Percentiles rank a stretch among this genome's conserved stretches.
phyloP scores from a whole-genome alignment of 92 coral and sea anemone genomes.

The Epizoanthus stellaris region DNA sequence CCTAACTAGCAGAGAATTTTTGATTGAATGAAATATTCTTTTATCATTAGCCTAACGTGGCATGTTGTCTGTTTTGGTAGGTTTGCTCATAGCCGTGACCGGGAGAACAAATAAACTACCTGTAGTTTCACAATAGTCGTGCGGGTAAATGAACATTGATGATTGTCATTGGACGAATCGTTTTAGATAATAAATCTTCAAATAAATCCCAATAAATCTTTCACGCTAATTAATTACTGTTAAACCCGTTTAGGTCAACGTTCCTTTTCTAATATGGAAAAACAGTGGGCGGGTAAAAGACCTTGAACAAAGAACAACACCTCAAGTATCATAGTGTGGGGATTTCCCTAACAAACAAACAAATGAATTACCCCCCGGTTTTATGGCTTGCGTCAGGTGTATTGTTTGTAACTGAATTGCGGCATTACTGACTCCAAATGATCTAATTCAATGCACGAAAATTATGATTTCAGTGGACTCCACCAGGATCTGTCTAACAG shows the following conservation, averaged over 20 bases:
- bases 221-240: constrained; percentile 23
- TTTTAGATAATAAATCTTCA: constrained; percentile 16
- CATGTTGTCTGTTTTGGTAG: constrained; percentile 32
- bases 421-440: too few species aligned
- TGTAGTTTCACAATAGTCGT: constrained; percentile 26
- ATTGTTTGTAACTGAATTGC: too few species aligned
- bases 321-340: too few species aligned
- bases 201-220: constrained; percentile 30
- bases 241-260: not conserved
- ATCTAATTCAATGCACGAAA: too few species aligned
- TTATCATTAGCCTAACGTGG: constrained; percentile 46
- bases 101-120: constrained; percentile 29
- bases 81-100: constrained; percentile 38
- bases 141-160: constrained; percentile 22
- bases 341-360: too few species aligned
- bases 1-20: constrained; percentile 42
- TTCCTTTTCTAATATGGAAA: not conserved
- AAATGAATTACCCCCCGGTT: too few species aligned
- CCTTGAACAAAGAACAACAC: too few species aligned
- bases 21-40: constrained; percentile 41
- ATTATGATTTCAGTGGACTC: too few species aligned
- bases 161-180: not conserved
- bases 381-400: too few species aligned
- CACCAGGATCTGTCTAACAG: too few species aligned
- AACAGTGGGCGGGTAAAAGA: too few species aligned